These are phyloP conservation scores for Zygogramma bicolorata DNA, from an alignment of 2,888 invertebrate species.

Conservation along the genomic window DNA sequence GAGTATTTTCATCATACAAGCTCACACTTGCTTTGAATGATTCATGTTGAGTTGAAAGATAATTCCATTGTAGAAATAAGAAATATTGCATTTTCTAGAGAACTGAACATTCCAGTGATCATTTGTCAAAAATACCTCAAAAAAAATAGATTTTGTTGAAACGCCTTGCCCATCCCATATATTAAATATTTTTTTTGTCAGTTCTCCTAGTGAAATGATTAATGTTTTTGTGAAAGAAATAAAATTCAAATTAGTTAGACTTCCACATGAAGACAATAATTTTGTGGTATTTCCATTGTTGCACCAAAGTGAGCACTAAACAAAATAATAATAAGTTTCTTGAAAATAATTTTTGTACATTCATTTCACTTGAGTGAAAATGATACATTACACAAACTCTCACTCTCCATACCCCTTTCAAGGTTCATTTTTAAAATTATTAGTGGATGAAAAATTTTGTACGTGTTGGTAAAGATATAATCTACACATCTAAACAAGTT, in stretches of 20 bases:
- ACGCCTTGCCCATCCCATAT: too few species aligned
- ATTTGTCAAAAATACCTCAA: slow-evolving; percentile 12
- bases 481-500: too few species aligned
- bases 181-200: slow-evolving; percentile 1
- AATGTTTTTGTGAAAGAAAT: slow-evolving; percentile 5
- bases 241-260: slow-evolving; percentile 14
- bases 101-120: neutral
- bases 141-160: too few species aligned
- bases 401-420: too few species aligned
- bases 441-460: too few species aligned
- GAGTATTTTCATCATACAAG: slow-evolving; percentile 17
- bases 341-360: neutral
- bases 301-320: slow-evolving; percentile 3
- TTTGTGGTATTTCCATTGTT: slow-evolving; percentile 23
- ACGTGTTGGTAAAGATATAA: too few species aligned
- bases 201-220: neutral
- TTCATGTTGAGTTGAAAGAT: slow-evolving; percentile 13
- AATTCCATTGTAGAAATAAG: slow-evolving; percentile 13
- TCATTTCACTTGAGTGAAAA: too few species aligned
- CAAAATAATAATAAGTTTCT: neutral
- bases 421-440: too few species aligned
- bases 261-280: slow-evolving; percentile 16
- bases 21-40: neutral
- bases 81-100: slow-evolving; percentile 18
- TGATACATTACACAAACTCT: too few species aligned